Evolutionary conservation across 2,797 vertebrate genomes (phyloP).

Genomic region (Phataginus tetradactyla): DNA sequence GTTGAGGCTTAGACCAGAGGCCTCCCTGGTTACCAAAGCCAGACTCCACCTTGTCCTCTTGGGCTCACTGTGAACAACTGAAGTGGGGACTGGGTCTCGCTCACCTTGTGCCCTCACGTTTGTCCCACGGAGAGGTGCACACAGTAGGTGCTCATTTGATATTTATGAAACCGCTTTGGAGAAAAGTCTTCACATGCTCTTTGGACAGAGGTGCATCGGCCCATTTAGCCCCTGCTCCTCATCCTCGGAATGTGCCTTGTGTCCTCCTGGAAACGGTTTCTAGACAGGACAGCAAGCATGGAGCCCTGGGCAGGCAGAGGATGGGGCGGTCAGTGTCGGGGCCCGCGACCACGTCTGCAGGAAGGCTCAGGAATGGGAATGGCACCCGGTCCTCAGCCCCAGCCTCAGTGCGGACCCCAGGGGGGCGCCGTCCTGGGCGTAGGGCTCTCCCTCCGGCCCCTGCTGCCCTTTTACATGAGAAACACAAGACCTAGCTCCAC

Average conservation of each 20-base stretch:
- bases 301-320: background rate
- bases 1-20: conserved; percentile 20
- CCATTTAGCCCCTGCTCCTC: background rate
- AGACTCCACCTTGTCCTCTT: background rate
- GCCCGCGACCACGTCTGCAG: background rate
- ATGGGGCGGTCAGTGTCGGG: background rate
- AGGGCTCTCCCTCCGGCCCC: background rate
- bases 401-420: background rate
- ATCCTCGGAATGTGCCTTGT: background rate
- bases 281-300: background rate
- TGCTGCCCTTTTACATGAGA: background rate
- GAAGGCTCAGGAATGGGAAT: background rate
- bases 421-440: background rate
- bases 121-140: background rate
- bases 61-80: background rate
- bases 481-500: background rate
- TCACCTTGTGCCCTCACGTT: background rate
- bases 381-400: background rate
- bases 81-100: background rate
- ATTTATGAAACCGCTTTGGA: background rate
- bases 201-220: background rate
- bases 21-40: background rate
- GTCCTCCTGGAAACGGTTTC: background rate
- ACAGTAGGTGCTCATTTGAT: background rate
- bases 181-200: background rate